Evolutionary conservation across 2,888 invertebrate species (phyloP).

Genomic region (Gnatocerus cornutus): DNA sequence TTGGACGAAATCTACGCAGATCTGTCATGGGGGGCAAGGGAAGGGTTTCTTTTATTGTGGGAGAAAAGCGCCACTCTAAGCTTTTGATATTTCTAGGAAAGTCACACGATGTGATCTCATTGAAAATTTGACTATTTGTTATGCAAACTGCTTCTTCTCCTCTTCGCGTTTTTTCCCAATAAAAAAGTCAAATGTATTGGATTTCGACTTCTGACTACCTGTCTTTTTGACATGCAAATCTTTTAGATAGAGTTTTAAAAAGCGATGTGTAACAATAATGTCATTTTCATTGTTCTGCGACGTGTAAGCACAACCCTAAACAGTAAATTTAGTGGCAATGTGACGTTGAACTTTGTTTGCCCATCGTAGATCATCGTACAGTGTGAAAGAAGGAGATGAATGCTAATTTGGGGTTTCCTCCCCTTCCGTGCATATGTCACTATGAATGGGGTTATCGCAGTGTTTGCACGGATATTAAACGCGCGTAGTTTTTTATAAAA

Average conservation of each 20-base stretch:
- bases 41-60: conserved; percentile 31
- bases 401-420: conserved; percentile 52
- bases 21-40: conserved; percentile 51
- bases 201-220: conserved; percentile 47
- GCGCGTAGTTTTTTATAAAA: conserved; percentile 61
- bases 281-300: conserved; percentile 57
- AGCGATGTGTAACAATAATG: conserved; percentile 64
- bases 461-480: conserved; percentile 65
- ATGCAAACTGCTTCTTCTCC: neutral
- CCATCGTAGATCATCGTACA: conserved; percentile 50
- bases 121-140: neutral
- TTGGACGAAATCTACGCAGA: conserved; percentile 56
- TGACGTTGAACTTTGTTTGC: conserved; percentile 52
- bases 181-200: conserved; percentile 38
- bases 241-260: conserved; percentile 58
- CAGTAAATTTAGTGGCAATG: conserved; percentile 55
- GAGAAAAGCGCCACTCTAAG: neutral
- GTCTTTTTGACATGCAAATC: conserved; percentile 56
- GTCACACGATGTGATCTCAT: neutral
- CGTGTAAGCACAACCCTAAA: conserved; percentile 53
- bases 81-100: neutral
- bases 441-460: conserved; percentile 63
- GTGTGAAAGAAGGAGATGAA: conserved; percentile 55
- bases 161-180: neutral
- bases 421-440: conserved; percentile 61